A percentile compares a stretch with the other conserved stretches of the same genome.
Evolutionary conservation across 2,113 vertebrate species (phyloP).

Genomic region (Sitta europaea): DNA sequence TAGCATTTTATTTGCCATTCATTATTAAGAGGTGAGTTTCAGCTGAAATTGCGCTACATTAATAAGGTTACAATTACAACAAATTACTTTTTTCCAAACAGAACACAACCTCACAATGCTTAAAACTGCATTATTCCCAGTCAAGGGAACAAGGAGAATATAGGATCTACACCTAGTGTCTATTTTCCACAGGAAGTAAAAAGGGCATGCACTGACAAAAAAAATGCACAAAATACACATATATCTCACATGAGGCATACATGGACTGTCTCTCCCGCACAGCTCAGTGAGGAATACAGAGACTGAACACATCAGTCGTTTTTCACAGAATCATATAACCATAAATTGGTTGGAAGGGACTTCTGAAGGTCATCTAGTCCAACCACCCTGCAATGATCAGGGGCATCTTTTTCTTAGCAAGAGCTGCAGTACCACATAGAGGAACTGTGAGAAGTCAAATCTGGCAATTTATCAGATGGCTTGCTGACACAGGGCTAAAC

Average conservation of each 20-base stretch:
- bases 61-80: constrained; percentile 47
- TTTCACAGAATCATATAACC: neutral
- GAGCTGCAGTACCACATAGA: neutral
- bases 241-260: accelerated
- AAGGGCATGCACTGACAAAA: neutral
- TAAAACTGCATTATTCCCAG: neutral
- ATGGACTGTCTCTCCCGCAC: accelerated
- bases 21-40: constrained; percentile 56
- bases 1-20: constrained; percentile 61
- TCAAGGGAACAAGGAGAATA: neutral
- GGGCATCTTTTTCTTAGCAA: neutral
- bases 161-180: neutral
- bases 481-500: neutral
- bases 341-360: neutral
- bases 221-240: neutral
- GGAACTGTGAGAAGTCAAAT: neutral
- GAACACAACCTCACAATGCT: neutral
- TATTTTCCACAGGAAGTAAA: neutral
- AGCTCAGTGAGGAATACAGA: neutral
- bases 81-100: constrained; percentile 48
- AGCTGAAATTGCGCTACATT: constrained; percentile 44
- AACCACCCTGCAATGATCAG: neutral
- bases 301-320: neutral
- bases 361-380: neutral
- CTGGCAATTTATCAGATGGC: neutral